Evolutionary conservation across 2,797 vertebrate species (phyloP).

Genomic region (Limnodromus scolopaceus): DNA sequence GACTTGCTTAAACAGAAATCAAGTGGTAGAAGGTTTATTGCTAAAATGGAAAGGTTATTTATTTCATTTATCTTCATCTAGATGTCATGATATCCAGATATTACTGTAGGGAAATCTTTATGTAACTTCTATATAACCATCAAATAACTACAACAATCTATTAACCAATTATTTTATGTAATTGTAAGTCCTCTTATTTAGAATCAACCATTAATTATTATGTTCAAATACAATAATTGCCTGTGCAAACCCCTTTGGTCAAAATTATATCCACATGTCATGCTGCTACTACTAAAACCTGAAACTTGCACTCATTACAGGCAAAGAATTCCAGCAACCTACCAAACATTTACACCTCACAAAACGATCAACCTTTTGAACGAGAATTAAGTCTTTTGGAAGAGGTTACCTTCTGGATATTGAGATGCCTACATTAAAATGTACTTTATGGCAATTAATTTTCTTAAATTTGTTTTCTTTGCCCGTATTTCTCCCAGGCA

Average conservation of each 20-base stretch:
- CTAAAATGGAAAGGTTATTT: background rate
- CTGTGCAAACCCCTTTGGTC: background rate
- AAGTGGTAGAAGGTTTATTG: background rate
- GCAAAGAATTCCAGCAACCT: background rate
- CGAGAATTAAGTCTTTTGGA: background rate
- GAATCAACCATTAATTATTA: background rate
- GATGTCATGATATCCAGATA: background rate
- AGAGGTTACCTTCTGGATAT: background rate
- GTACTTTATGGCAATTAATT: background rate
- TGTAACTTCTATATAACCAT: background rate
- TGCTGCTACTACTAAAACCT: background rate
- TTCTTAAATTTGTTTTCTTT: background rate
- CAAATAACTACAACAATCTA: background rate
- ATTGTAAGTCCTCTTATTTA: background rate
- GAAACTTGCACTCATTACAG: background rate
- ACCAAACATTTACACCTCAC: background rate
- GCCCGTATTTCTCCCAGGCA: background rate
- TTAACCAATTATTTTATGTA: background rate
- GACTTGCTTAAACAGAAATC: background rate
- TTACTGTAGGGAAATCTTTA: background rate
- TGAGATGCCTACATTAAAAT: fast-evolving
- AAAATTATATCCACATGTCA: background rate
- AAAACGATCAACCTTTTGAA: background rate
- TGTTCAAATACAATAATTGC: background rate
- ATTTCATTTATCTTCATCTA: background rate